phyloP scores from a whole-genome alignment of 2,113 vertebrate genomes.

The Synodontis membranacea region DNA sequence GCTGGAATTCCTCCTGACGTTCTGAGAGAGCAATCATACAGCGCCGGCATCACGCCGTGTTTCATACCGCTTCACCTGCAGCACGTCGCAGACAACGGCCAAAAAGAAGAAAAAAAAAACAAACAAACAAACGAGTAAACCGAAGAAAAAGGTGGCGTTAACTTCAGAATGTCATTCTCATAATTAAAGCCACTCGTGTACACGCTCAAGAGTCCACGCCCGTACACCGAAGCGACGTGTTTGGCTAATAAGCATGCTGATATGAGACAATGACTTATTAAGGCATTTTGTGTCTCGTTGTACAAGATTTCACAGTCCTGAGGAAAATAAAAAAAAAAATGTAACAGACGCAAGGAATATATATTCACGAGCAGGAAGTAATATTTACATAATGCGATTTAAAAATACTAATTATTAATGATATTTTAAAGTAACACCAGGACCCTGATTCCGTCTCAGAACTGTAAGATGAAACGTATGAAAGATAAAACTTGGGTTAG shows the following conservation, averaged over 20 bases:
- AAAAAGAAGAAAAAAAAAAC: neutral
- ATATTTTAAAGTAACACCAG: neutral
- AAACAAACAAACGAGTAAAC: neutral
- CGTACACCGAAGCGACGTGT: neutral
- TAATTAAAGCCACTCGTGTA: no score
- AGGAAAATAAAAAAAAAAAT: no score
- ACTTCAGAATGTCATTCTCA: neutral
- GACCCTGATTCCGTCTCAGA: neutral
- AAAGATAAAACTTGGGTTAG: constrained; percentile 4
- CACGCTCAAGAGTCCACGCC: neutral
- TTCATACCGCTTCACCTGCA: constrained; percentile 52
- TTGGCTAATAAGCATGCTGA: neutral
- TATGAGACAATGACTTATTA: neutral
- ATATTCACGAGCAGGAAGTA: neutral
- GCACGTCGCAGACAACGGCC: neutral
- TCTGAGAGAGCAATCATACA: constrained; percentile 29
- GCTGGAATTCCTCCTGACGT: constrained; percentile 62
- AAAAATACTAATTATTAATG: neutral
- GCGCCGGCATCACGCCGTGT: constrained; percentile 8
- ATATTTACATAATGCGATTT: neutral
- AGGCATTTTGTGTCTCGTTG: neutral
- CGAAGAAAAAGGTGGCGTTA: neutral
- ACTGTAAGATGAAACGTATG: constrained; percentile 25
- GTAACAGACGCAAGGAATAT: neutral
- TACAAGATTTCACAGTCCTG: neutral